Evolutionary conservation across 2,797 vertebrate species (phyloP), one percentile per base, ranked within the genome.

Genomic region (Allobates femoralis): DNA sequence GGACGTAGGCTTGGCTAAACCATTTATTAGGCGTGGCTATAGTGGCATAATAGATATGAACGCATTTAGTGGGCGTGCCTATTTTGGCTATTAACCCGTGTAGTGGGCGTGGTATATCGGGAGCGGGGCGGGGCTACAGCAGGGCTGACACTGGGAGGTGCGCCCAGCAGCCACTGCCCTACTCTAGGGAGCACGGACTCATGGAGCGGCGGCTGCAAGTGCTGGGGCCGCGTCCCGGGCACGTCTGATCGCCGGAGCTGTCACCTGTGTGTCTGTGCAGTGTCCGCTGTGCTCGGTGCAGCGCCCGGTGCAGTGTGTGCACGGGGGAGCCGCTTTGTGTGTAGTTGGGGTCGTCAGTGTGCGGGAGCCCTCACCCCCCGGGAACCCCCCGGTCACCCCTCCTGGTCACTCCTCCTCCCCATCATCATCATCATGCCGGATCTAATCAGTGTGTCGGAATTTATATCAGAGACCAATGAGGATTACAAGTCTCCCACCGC

Each of bases 401-500:
- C 85, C 56, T 73, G 87, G 62, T 67, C 81, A 81, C 34, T 71
- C 88, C 88, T 88, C 88, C 84, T 88, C 89, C 8, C 11, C 89
- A 28, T n/a, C 37, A 46, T 86, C 90, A 91, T 87, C 94, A 92
- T 89, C 90, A 98, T 98, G 97, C 96, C 97, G 92, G 97, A 97
- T 88, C 92, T 95, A 87, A 96, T 99, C 93, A 94, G 94, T 82
- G 96, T 98, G 71, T 93, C 93, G 74, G 97, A 98, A 92, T 99
- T 99, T 89, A 94, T 99, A 86, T 88, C 94, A 32, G 97, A 98
- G 92, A 98, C 96, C 77, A 96, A 95, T 91, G 98, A 98, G 92
- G 98, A 99, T 94, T 98, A 97, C 92, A 97, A 96, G 93, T 96
- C 97, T 46, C 98, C 97, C 23, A 98, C 97, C 88, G 96, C 97